These are phyloP conservation scores for Taeniopygia guttata DNA, from an alignment of 2,797 vertebrate species.

Conservation along the genomic window DNA sequence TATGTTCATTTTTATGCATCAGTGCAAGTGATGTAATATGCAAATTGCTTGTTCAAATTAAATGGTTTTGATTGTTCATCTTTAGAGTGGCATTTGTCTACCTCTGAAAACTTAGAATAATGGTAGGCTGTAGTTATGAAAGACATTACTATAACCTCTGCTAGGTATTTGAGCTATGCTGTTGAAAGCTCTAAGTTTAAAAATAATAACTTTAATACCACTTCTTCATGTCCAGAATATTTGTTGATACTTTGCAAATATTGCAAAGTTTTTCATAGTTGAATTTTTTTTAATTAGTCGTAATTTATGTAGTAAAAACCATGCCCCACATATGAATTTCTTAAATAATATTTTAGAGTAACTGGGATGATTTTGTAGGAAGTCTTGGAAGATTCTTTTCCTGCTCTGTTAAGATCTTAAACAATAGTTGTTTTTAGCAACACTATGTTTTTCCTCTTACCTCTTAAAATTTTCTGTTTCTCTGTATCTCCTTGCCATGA, in stretches of 20 bases:
- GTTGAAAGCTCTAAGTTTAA: not conserved
- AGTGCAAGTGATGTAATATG: not conserved
- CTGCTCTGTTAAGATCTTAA: not conserved
- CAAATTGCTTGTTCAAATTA: not conserved
- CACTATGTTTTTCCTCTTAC: not conserved
- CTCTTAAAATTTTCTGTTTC: not conserved
- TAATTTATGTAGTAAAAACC: not conserved
- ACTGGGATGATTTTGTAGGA: not conserved
- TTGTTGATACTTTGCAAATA: not conserved
- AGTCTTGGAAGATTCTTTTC: not conserved
- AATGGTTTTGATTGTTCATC: not conserved
- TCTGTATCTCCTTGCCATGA: not conserved
- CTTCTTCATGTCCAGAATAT: not conserved
- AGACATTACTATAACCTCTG: not conserved
- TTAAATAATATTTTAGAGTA: not conserved
- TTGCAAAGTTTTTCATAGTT: not conserved
- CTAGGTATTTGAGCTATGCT: not conserved
- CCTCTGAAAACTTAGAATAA: not conserved
- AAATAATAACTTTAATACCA: not conserved
- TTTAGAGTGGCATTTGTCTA: not conserved
- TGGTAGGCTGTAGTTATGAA: not conserved
- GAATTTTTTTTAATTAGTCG: not conserved
- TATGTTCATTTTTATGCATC: not conserved
- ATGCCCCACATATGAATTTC: not conserved
- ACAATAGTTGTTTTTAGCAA: not conserved